These are phyloP conservation scores for Drosophila ficusphila DNA, from an alignment of 1,140 invertebrate species.

Conservation along the genomic window DNA sequence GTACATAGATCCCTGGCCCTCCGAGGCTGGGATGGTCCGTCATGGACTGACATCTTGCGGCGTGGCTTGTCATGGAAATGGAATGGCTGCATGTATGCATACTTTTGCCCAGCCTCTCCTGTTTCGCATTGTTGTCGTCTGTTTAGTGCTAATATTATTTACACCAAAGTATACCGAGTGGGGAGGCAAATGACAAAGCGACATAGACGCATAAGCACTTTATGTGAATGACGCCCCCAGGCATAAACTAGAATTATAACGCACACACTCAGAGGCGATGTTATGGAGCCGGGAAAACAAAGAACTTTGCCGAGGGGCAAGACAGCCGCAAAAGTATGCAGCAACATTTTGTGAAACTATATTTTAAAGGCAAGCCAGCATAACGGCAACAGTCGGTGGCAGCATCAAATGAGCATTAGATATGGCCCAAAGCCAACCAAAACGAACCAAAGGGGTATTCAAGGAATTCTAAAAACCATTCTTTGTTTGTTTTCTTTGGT, in stretches of 20 bases:
- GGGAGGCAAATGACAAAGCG: slow-evolving; percentile 48
- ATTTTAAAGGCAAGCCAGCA: slow-evolving; percentile 60
- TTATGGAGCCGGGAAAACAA: slow-evolving; percentile 8
- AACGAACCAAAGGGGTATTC: slow-evolving; percentile 1
- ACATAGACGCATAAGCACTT: slow-evolving; percentile 73
- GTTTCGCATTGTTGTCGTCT: slow-evolving; percentile 35
- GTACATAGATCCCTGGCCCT: slow-evolving; percentile 35
- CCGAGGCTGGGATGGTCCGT: slow-evolving; percentile 2
- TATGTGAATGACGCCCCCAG: slow-evolving; percentile 74
- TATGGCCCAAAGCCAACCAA: slow-evolving; percentile 22
- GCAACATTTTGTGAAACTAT: slow-evolving; percentile 59
- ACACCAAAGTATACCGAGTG: slow-evolving; percentile 32
- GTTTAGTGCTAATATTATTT: slow-evolving; percentile 80
- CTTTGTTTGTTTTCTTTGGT: neutral
- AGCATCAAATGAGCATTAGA: slow-evolving; percentile 50
- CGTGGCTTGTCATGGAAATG: slow-evolving; percentile 3
- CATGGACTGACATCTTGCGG: slow-evolving; percentile 4
- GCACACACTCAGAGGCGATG: slow-evolving; percentile 40
- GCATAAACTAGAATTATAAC: slow-evolving; percentile 76
- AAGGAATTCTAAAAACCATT: slow-evolving; percentile 10
- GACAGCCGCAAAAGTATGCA: slow-evolving; percentile 53
- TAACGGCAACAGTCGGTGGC: slow-evolving; percentile 22
- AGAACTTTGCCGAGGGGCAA: neutral
- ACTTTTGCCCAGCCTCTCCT: neutral
- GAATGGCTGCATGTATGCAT: slow-evolving; percentile 47